phyloP scores from a whole-genome alignment of 2,113 vertebrate genomes.

The Potamarius usumacintae region DNA sequence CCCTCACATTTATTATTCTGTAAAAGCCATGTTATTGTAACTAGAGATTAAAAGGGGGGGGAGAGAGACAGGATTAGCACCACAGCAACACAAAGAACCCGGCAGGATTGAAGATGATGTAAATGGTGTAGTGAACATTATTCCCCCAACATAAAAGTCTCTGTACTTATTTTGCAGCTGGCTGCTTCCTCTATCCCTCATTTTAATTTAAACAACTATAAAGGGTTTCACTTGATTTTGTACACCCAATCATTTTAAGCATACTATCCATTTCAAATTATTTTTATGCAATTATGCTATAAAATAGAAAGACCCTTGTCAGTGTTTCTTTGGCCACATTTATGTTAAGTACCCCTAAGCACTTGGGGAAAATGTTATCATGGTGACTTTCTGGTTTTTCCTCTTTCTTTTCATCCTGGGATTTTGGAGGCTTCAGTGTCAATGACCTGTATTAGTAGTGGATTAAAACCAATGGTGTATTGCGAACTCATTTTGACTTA shows the following conservation, averaged over 20 bases:
- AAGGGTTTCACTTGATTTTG: constrained; percentile 47
- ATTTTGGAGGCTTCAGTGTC: constrained; percentile 13
- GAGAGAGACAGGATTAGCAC: constrained; percentile 60
- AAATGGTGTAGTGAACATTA: constrained; percentile 57
- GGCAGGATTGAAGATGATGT: constrained; percentile 52
- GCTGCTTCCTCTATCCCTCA: constrained; percentile 22
- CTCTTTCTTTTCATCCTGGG: constrained; percentile 7
- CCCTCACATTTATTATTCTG: constrained; percentile 72
- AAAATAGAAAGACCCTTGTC: constrained; percentile 29
- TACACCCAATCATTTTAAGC: constrained; percentile 40
- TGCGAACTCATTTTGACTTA: constrained; percentile 18
- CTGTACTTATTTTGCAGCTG: constrained; percentile 46
- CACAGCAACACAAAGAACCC: constrained; percentile 66
- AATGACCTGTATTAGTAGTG: constrained; percentile 18
- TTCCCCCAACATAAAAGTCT: constrained; percentile 64
- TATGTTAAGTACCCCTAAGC: constrained; percentile 29
- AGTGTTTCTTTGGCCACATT: constrained; percentile 35
- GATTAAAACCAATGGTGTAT: background rate
- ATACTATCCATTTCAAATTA: constrained; percentile 32
- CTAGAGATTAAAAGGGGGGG: constrained; percentile 68
- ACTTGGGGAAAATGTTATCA: constrained; percentile 11
- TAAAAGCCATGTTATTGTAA: constrained; percentile 66
- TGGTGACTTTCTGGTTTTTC: constrained; percentile 8
- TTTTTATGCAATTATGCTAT: constrained; percentile 41
- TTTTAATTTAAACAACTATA: constrained; percentile 43